Base-by-base conservation (phyloP, 2,797 vertebrate species). In the Oreochromis grahami region DNA sequence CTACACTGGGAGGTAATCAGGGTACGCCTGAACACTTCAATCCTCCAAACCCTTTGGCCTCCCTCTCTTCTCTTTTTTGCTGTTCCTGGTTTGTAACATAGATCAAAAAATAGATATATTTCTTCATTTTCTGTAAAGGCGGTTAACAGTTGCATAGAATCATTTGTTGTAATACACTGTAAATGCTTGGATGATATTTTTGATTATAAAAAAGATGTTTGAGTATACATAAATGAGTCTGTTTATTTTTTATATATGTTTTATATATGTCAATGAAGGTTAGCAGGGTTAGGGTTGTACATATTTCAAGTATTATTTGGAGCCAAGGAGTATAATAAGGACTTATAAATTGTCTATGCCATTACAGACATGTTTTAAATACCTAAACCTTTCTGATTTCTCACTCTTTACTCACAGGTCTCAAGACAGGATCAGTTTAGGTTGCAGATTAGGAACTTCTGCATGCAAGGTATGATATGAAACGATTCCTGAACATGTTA, bases 181-280 rank as follows among this genome's bases (percentile, higher is more conserved):
- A 96, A 95, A 96, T 96, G 95, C 94, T 95, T 95, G 95, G 93
- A 96, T 96, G 92, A 95, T 96, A 96, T 97, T 96, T 96, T 97
- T 96, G 92, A 96, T 92, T 95, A 96, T 96, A 96, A 96, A 96
- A 96, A 81, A 90, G 76, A 78, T 9, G 4, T 92, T 93, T 94
- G 84, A 89, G 41, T 89, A 90, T 87, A 86, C 21, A 43, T 53
- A 83, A 48, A 63, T 36, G 79, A 72, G 76, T 79, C 53, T 12
- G 26, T 83, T 82, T 55, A 32, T 84, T 63, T 63, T 88, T 88
- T 76, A 43, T 77, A 26, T 41, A 38, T 12, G 10, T 88, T 88
- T 82, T 78, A 36, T 78, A 19, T 48, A 14, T 43, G 41, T 45
- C 14, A 70, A 1, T 45, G 65, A 72, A 5, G 15, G 24, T 68